phyloP scores from a whole-genome alignment of 1,140 invertebrate species.

The Proctacanthus coquilletti region DNA sequence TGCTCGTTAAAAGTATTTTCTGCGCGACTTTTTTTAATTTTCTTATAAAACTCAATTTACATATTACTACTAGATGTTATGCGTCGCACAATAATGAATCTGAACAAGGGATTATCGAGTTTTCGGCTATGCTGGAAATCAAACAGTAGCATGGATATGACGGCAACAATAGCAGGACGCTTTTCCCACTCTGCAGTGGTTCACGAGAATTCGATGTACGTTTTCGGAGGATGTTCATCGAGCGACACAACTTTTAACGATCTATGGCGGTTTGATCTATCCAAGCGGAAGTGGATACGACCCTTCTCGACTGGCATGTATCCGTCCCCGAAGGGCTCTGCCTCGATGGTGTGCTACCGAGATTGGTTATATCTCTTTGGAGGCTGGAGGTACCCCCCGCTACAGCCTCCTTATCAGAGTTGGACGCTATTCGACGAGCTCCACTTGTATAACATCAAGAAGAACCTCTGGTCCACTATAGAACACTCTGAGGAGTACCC shows the following conservation, averaged over 20 bases:
- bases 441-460: constrained; percentile 71
- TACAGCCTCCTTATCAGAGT: constrained; percentile 78
- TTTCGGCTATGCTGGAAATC: constrained; percentile 23
- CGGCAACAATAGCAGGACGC: constrained; percentile 64
- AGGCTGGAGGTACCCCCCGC: constrained; percentile 87
- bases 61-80: constrained; percentile 17
- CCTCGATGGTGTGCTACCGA: constrained; percentile 74
- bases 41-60: constrained; percentile 4
- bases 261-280: constrained; percentile 84
- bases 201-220: constrained; percentile 72
- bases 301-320: constrained; percentile 69
- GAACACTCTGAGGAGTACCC: constrained; percentile 44
- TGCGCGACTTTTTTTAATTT: too few species aligned
- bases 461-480: constrained; percentile 71
- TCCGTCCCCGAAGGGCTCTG: constrained; percentile 91
- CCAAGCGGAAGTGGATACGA: constrained; percentile 65
- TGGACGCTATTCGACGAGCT: constrained; percentile 84
- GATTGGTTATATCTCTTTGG: constrained; percentile 80
- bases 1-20: constrained; percentile 67
- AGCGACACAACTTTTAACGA: constrained; percentile 94
- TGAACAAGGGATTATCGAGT: constrained; percentile 22
- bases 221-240: constrained; percentile 93
- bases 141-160: constrained; percentile 10
- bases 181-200: constrained; percentile 85
- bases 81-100: constrained; percentile 20